These are phyloP conservation scores for Drosophila imparisetae DNA, from an alignment of 2,888 invertebrate species.

Conservation along the genomic window DNA sequence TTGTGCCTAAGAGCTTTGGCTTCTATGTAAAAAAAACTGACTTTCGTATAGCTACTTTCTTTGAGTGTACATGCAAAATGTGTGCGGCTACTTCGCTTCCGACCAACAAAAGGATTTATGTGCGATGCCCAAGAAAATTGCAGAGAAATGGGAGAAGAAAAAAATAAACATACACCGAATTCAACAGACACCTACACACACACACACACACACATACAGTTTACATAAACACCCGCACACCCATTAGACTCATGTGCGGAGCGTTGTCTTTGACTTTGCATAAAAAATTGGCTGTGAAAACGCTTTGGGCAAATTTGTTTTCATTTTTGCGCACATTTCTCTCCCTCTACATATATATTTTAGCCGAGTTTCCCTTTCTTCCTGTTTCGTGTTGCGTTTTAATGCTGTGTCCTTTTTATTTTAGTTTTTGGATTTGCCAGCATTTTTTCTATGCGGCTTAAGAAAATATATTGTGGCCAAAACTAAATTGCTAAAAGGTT, in stretches of 20 bases:
- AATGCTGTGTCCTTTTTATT: constrained; percentile 33
- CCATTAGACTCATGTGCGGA: constrained; percentile 18
- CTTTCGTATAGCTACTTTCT: neutral
- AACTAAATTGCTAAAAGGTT: constrained; percentile 35
- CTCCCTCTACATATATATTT: constrained; percentile 31
- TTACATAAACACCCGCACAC: neutral
- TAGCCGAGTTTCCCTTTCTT: constrained; percentile 44
- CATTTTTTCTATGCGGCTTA: constrained; percentile 20
- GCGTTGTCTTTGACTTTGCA: constrained; percentile 75
- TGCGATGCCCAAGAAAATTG: constrained; percentile 66
- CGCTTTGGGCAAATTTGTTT: constrained; percentile 77
- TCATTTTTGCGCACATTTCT: constrained; percentile 59
- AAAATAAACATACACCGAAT: constrained; percentile 36
- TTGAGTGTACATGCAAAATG: constrained; percentile 14
- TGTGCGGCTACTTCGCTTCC: constrained; percentile 32
- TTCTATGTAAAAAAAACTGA: neutral
- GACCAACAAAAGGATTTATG: constrained; percentile 74
- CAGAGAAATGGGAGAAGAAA: constrained; percentile 1
- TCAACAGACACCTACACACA: neutral
- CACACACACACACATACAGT: constrained; percentile 1
- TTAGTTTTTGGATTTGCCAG: constrained; percentile 22
- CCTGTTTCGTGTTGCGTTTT: constrained; percentile 43
- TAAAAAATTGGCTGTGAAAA: constrained; percentile 82
- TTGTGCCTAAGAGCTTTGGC: neutral
- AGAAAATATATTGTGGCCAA: constrained; percentile 26